Base-by-base conservation (phyloP, 1,140 invertebrate genomes). In the Octopus sinensis region DNA sequence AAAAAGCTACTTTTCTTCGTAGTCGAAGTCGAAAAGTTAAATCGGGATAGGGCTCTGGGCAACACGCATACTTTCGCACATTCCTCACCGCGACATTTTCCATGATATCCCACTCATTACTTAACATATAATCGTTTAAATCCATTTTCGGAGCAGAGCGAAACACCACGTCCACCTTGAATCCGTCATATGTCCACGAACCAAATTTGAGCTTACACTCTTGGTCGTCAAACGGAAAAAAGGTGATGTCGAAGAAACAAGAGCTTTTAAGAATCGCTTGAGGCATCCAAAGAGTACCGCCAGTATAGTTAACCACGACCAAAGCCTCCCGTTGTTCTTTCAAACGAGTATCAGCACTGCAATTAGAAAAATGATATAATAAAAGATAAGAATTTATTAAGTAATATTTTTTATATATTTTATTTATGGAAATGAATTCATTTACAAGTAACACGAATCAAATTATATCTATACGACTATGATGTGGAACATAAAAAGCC, bases 161-260 rank as follows among this genome's bases (percentile, higher is more conserved):
- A 73, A 85, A 85, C 54, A 86, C 83, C 78, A 91, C 84, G 83
- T 91, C 89, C 54, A 97, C 95, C 94, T 97, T 96, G 93, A 95
- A 96, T 92, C 96, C 96, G 92, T 97, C 96, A 93, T 97, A 98
- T 43, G 96, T 97, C 97, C 96, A 97, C 94, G 94, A 95, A 91
- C 96, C 97, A 88, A 98, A 96, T 93, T 98, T 98, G 94, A 89
- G 83, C 13, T 80, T 62, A 79, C 88, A 88, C 43, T 83, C 56
- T 56, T 88, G 87, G 52, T 86, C 82, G 79, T 89, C 87, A 79
- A 86, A 88, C 4, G 86, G 87, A 79, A 85, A 86, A 30, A 92
- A 90, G 43, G 90, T 89, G 76, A 95, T 89, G 88, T 95, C 93
- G 17, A 95, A 88, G 68, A 92, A 89, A 85, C 95, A 95, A 82